Conservation (phyloP, 2,797 vertebrate genomes). For the Phaenicophaeus curvirostris region DNA sequence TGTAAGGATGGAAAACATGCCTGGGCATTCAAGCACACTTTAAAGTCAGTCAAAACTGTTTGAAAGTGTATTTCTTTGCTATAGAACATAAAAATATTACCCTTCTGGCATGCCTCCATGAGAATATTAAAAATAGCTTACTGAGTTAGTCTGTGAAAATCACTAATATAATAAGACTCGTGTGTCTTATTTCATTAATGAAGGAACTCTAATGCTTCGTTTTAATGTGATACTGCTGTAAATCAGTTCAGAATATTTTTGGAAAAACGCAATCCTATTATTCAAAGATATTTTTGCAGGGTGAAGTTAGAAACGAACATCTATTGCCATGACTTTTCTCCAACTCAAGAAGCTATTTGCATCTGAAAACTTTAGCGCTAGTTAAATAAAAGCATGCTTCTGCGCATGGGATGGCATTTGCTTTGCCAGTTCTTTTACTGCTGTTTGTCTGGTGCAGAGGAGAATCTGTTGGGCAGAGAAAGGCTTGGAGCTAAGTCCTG, state of each 20-base stretch:
- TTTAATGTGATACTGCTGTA: slow-evolving; percentile 57
- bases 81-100: slow-evolving; percentile 63
- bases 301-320: slow-evolving; percentile 52
- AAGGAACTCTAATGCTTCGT: neutral
- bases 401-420: neutral
- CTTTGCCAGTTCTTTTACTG: neutral
- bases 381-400: neutral
- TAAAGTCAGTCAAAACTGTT: slow-evolving; percentile 57
- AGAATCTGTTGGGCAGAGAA: neutral
- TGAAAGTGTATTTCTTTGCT: slow-evolving; percentile 49
- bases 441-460: neutral
- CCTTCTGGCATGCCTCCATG: slow-evolving; percentile 46
- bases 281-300: slow-evolving; percentile 48
- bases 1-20: slow-evolving; percentile 38
- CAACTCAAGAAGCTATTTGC: slow-evolving; percentile 52
- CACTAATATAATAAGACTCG: slow-evolving; percentile 53
- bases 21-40: slow-evolving; percentile 22
- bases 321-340: slow-evolving; percentile 56
- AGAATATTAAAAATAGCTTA: slow-evolving; percentile 71
- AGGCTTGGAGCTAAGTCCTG: neutral
- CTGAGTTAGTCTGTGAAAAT: slow-evolving; percentile 57
- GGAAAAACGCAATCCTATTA: slow-evolving; percentile 41
- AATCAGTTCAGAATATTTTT: slow-evolving; percentile 59
- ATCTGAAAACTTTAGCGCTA: slow-evolving; percentile 30
- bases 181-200: slow-evolving; percentile 60